A percentile compares a stretch with the other conserved stretches of the same genome.
Evolutionary conservation across 2,888 invertebrate species (phyloP).

Genomic region (Pantelozetes paolii): DNA sequence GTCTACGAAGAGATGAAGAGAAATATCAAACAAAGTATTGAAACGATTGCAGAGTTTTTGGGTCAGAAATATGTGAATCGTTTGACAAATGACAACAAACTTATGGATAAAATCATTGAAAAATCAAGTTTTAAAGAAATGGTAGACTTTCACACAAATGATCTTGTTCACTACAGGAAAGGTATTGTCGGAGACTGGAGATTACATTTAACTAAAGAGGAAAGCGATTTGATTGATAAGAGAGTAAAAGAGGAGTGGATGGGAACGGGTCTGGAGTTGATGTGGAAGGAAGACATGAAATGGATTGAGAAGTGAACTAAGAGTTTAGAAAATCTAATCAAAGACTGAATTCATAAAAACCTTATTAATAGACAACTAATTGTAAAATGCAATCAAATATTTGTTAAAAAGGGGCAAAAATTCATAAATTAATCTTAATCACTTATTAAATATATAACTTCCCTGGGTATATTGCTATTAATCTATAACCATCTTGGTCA

Average conservation of each 20-base stretch:
- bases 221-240: neutral
- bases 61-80: neutral
- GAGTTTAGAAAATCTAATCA: no score
- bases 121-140: neutral
- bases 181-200: neutral
- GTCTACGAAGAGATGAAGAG: neutral
- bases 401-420: no score
- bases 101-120: neutral
- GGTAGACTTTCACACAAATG: neutral
- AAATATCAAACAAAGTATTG: neutral
- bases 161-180: neutral
- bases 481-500: no score
- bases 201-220: neutral
- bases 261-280: neutral
- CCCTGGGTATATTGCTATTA: no score
- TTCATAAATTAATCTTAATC: no score
- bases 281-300: neutral
- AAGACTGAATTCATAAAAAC: no score
- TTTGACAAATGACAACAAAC: neutral
- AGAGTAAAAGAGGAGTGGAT: neutral
- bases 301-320: no score
- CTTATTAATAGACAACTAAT: no score
- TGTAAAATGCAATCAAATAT: no score
- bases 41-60: neutral
- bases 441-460: no score